Conservation (phyloP, 2,888 invertebrate genomes). For the Tipula helvola region DNA sequence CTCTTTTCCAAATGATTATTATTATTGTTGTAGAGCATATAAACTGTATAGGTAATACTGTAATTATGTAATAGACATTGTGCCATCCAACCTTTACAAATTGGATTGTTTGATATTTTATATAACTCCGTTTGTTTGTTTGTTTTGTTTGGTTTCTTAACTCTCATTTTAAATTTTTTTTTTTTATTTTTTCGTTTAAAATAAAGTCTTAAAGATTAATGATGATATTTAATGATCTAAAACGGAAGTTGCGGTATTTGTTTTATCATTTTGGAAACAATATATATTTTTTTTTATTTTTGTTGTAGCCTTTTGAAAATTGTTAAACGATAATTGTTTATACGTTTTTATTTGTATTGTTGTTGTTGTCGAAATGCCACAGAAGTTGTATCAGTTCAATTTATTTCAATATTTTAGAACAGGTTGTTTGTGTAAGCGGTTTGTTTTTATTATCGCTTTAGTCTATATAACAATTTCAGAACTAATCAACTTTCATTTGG, state of each 20-base stretch:
- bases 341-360: neutral
- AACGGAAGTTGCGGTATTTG: neutral
- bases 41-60: neutral
- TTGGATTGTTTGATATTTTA: neutral
- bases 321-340: neutral
- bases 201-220: neutral
- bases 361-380: neutral
- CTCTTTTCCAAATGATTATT: no score
- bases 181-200: neutral
- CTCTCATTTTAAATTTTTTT: neutral
- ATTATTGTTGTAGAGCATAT: neutral
- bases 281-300: neutral
- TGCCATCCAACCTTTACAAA: neutral
- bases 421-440: neutral
- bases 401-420: neutral
- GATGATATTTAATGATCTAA: conserved; percentile 4
- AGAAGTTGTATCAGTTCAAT: neutral
- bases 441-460: no score
- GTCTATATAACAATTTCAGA: no score
- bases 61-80: neutral
- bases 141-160: neutral
- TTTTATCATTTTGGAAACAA: neutral
- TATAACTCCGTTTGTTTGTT: neutral
- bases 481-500: no score
- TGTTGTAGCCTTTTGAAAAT: neutral